phyloP scores from a whole-genome alignment of 2,113 vertebrate genomes.

The Equus przewalskii region DNA sequence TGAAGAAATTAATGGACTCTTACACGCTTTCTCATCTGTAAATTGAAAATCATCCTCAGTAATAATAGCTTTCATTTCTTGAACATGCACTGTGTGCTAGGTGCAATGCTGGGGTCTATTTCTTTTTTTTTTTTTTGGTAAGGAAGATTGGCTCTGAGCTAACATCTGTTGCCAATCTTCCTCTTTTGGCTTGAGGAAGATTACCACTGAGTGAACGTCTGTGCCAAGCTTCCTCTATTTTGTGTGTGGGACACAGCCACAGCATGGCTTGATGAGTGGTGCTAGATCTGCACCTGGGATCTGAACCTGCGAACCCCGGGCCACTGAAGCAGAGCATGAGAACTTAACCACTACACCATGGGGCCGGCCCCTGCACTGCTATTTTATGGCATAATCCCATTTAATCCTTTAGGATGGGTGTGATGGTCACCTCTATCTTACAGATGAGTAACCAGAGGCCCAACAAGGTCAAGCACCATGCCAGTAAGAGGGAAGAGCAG shows the following conservation, averaged over 20 bases:
- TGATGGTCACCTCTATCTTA: not conserved
- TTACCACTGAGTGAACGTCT: no score
- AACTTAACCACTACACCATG: no score
- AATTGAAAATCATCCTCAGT: not conserved
- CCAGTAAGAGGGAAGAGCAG: not conserved
- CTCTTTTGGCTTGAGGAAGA: no score
- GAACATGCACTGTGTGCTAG: fast-evolving
- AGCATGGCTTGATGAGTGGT: no score
- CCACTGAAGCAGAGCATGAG: no score
- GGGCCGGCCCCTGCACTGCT: not conserved
- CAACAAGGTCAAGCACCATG: fast-evolving
- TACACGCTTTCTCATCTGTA: not conserved
- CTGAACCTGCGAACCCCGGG: no score
- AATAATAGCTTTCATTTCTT: not conserved
- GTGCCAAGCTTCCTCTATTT: no score
- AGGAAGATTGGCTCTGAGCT: no score
- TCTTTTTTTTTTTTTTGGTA: no score
- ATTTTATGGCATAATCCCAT: not conserved
- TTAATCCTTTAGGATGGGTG: not conserved
- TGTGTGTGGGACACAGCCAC: no score
- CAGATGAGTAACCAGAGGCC: not conserved
- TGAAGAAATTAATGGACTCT: not conserved
- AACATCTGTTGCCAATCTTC: no score
- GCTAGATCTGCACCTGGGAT: no score
- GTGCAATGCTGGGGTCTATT: fast-evolving